Evolutionary conservation across 2,113 vertebrate genomes (phyloP), one percentile per base, ranked within the genome.

Genomic region (Egretta garzetta): DNA sequence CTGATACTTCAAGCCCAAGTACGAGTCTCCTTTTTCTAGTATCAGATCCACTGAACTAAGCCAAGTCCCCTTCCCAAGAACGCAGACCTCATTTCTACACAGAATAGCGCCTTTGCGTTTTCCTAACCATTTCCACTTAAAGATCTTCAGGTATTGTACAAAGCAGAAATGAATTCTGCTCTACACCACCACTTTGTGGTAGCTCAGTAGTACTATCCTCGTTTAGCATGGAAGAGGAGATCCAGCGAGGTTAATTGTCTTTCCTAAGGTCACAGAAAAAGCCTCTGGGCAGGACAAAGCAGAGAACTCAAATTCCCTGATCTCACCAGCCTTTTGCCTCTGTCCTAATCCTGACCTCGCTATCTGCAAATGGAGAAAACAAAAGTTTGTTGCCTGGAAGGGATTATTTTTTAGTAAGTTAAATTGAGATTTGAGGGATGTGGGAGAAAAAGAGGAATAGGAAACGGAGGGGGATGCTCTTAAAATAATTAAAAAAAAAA

Each of bases 111-210:
- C 81, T 93, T 88, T 92, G 37, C 58, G n/a, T 90, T 95, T 86
- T 85, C 49, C 26, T 88, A 94, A 83, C 15, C 52, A 64, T 80
- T 95, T 83, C 62, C 63, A 82, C 83, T 89, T 53, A 22, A 84
- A 71, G 47, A 93, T 80, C 84, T 84, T 68, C 77, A 89, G 80
- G 67, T 93, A 71, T 43, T 47, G 39, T 63, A 64, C 52, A 82
- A 76, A 95, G 75, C 43, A 74, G 45, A 79, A 70, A 80, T 35
- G 30, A 83, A 95, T 91, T 96, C 91, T 96, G 89, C 96, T 97
- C 97, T 89, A 96, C 80, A 97, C 50, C 82, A 97, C 92, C 96
- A 86, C 95, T 94, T 82, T 91, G 90, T 95, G 95, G 94, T 87
- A 89, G 64, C 58, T 71, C 63, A 96, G 86, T 33, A 95, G 92